Conservation (phyloP, 2,797 vertebrate species). For the Pteropus rufus region DNA sequence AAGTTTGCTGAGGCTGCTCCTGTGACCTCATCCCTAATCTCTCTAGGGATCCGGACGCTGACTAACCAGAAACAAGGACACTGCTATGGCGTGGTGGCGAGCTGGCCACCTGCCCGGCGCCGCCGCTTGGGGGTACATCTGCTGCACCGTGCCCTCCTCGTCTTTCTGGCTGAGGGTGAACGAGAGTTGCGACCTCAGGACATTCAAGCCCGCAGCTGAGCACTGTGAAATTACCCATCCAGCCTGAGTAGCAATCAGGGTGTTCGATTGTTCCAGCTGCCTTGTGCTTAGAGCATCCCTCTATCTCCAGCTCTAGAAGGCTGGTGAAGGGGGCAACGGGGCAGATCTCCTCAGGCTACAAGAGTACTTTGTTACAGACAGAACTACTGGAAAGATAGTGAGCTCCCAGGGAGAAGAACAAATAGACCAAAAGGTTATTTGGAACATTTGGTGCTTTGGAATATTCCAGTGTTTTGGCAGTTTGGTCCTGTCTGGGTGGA, state of each 20-base stretch:
- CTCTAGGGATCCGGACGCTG: slow-evolving; percentile 89
- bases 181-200: slow-evolving; percentile 90
- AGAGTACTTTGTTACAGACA: neutral
- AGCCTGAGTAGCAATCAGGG: neutral
- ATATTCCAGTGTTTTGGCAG: neutral
- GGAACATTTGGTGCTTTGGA: neutral
- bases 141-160: slow-evolving; percentile 89
- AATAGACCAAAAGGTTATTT: neutral
- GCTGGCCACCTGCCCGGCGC: slow-evolving; percentile 84
- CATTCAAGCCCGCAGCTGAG: slow-evolving; percentile 76
- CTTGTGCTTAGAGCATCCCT: neutral
- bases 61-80: slow-evolving; percentile 92
- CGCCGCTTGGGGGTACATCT: slow-evolving; percentile 88
- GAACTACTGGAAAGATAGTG: neutral
- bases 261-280: neutral
- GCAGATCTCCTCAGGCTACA: neutral
- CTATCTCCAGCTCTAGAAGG: neutral
- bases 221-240: neutral
- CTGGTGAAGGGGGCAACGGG: no score
- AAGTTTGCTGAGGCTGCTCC: rapidly evolving
- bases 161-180: slow-evolving; percentile 94
- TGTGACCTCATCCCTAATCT: neutral
- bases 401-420: neutral
- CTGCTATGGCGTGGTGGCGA: slow-evolving; percentile 88
- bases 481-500: neutral